phyloP scores from a whole-genome alignment of 2,113 vertebrate genomes.

The Odocoileus hemionus region DNA sequence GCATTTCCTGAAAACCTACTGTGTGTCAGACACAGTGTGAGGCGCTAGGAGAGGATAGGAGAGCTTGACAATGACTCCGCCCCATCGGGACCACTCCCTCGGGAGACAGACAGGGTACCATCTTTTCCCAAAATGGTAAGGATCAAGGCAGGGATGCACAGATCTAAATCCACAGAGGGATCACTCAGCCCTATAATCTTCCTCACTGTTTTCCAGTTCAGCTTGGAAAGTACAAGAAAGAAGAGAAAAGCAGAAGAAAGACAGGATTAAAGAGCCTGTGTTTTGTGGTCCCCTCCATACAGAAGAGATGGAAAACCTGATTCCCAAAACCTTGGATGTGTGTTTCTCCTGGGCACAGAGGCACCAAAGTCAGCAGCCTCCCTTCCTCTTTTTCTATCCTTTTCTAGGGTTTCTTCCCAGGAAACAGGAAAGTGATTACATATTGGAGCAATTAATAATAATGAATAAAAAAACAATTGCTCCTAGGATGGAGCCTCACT shows the following conservation, averaged over 20 bases:
- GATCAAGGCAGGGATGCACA: background rate
- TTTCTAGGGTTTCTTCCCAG: background rate
- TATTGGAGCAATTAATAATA: background rate
- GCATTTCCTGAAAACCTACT: background rate
- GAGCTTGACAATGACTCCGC: background rate
- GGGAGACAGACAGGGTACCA: background rate
- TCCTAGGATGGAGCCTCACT: background rate
- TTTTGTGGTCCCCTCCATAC: background rate
- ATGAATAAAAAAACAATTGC: background rate
- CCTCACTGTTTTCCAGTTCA: background rate
- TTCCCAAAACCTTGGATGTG: too few relatives aligned
- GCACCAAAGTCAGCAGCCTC: background rate
- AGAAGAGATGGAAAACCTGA: background rate
- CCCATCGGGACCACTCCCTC: background rate
- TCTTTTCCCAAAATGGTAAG: background rate
- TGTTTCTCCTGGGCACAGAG: background rate
- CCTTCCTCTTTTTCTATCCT: background rate
- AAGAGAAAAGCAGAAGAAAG: background rate
- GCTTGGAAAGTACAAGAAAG: background rate
- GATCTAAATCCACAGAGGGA: background rate
- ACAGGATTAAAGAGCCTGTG: background rate
- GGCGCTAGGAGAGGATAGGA: background rate
- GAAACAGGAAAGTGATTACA: background rate
- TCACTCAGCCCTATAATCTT: background rate
- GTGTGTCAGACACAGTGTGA: accelerated